Base-by-base conservation (phyloP, 2,797 vertebrate genomes). In the Neopelma chrysocephalum region DNA sequence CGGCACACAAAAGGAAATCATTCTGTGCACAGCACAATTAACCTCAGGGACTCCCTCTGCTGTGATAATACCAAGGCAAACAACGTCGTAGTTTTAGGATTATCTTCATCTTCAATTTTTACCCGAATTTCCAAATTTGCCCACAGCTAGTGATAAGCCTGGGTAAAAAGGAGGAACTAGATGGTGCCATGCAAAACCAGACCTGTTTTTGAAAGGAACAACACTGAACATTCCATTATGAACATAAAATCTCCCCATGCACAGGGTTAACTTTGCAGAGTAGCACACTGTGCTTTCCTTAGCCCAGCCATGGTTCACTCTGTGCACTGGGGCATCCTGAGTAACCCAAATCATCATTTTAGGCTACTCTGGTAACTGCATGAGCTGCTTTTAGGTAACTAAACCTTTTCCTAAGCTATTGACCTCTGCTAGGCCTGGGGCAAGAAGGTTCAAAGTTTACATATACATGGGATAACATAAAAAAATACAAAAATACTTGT, bases 391-490 rank as follows among this genome's bases (percentile, higher is more conserved):
- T 13, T 27, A 82, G 29, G 25, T 16, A 72, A 70, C 57, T 27
- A 45, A 90, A 50, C n/a, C 36, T 60, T 69, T 77, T 53, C 51
- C 48, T 8, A 32, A 92, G 20, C 36, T 62, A 62, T 16, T 79
- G 43, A 76, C 48, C 42, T 45, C 56, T 78, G 12, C 70, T 47
- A 15, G 11, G 12, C 53, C 43, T 31, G 23, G 19, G n/a, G 43
- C 73, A 87, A 1, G 29, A 50, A 54, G n/a, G 51, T 73, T 62
- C 51, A 64, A 88, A 64, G 51, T 90, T 94, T 80, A 82, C 89
- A 76, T 38, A 84, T 4, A 60, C 29, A 45, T 1, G 0, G 31
- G 11, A 54, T 48, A 89, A 56, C 65, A 86, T 82, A 92, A 62
- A 10, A 82, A 85, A 85, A 93, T 20, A 65, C 8, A 54, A 53